phyloP scores from a whole-genome alignment of 2,797 vertebrate species.

The Tangara arthus region DNA sequence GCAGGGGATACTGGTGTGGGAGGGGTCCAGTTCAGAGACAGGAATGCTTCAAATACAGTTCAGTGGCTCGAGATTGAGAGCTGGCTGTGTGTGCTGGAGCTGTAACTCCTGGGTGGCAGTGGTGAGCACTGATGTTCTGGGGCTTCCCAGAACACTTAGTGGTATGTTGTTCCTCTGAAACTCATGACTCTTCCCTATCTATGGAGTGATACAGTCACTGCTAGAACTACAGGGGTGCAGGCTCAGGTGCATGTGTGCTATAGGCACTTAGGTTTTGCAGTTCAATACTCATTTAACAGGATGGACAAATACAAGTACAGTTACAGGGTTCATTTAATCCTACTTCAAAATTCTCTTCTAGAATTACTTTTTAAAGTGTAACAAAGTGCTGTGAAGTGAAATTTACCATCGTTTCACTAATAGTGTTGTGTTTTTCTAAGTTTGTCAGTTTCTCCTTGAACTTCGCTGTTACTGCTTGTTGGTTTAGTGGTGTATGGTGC shows the following conservation, averaged over 20 bases:
- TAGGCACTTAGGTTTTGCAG: neutral
- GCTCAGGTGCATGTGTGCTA: fast-evolving
- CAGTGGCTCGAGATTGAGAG: fast-evolving
- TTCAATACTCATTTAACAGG: neutral
- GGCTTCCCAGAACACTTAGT: fast-evolving
- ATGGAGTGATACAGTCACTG: fast-evolving
- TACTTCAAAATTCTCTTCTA: neutral
- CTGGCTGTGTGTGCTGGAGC: neutral
- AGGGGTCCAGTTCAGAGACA: fast-evolving
- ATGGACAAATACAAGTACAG: fast-evolving
- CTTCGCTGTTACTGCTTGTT: neutral
- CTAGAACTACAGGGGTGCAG: fast-evolving
- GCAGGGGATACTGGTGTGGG: fast-evolving
- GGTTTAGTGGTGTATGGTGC: neutral
- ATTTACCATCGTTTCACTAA: neutral
- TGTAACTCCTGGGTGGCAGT: fast-evolving
- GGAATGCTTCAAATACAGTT: fast-evolving
- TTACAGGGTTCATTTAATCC: neutral
- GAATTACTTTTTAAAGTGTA: neutral
- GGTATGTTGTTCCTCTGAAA: fast-evolving
- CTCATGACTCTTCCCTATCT: fast-evolving
- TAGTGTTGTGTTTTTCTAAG: fast-evolving
- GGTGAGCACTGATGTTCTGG: neutral
- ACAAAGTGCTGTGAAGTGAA: neutral
- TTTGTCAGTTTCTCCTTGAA: neutral